Conservation (phyloP, 2,888 invertebrate genomes). For the Periphyllus acericola region DNA sequence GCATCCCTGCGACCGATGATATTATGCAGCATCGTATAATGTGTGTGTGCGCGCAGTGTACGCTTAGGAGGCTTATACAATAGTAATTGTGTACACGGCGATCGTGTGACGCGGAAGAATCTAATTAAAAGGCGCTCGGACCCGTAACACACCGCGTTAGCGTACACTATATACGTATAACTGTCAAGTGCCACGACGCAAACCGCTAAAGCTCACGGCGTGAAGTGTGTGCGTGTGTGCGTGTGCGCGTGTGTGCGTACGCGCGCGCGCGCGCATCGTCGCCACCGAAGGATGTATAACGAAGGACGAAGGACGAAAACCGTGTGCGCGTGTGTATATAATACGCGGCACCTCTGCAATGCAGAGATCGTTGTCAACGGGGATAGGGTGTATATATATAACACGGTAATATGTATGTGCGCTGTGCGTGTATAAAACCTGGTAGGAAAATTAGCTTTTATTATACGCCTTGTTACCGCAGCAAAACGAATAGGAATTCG, state of each 20-base stretch:
- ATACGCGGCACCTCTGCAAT: slow-evolving; percentile 34
- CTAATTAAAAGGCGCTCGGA: slow-evolving; percentile 37
- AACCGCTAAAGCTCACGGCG: background rate
- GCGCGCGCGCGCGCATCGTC: background rate
- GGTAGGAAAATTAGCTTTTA: slow-evolving; percentile 46
- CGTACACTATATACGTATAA: background rate
- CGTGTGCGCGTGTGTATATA: background rate
- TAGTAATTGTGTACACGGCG: background rate
- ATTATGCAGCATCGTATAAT: too few species aligned
- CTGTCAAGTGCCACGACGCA: background rate
- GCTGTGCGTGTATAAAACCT: background rate
- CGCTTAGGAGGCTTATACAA: too few species aligned
- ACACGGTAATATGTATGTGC: background rate
- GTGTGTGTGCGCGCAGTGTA: too few species aligned
- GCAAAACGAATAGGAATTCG: slow-evolving; percentile 13
- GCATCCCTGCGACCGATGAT: too few species aligned
- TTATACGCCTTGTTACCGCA: slow-evolving; percentile 19
- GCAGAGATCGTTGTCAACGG: slow-evolving; percentile 30
- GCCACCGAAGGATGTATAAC: background rate
- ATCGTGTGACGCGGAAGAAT: slow-evolving; percentile 25
- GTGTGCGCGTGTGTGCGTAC: background rate
- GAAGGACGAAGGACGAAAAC: background rate
- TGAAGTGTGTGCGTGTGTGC: background rate
- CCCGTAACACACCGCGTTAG: slow-evolving; percentile 4
- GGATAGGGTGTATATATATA: background rate